phyloP scores from a whole-genome alignment of 2,888 invertebrate species.

The Acheta domesticus region DNA sequence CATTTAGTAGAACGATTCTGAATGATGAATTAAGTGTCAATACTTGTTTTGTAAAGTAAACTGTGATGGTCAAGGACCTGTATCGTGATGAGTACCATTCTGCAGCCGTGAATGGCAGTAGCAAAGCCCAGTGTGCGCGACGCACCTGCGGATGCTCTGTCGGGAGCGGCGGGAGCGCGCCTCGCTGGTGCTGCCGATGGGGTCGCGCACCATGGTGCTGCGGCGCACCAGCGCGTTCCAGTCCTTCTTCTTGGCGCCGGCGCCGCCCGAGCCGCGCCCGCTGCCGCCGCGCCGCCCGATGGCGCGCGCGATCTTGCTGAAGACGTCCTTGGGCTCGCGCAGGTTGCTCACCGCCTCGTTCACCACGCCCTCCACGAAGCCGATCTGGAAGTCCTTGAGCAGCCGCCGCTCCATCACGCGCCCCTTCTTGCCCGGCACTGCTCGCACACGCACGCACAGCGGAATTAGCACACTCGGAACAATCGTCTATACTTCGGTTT shows the following conservation, averaged over 20 bases:
- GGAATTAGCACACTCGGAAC: no score
- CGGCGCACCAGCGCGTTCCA: slow-evolving; percentile 77
- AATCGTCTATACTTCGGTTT: no score
- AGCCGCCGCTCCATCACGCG: slow-evolving; percentile 82
- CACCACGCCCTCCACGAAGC: slow-evolving; percentile 77
- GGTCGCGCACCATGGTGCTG: slow-evolving; percentile 66
- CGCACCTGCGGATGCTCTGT: slow-evolving; percentile 60
- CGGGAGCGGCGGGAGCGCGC: slow-evolving; percentile 61
- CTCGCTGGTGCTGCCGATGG: slow-evolving; percentile 73
- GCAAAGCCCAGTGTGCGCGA: no score
- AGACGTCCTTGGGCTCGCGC: slow-evolving; percentile 65
- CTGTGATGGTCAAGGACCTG: no score
- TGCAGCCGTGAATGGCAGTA: no score
- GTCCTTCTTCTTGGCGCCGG: slow-evolving; percentile 51
- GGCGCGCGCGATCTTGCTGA: slow-evolving; percentile 77
- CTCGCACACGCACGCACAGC: slow-evolving; percentile 35
- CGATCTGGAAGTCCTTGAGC: slow-evolving; percentile 86
- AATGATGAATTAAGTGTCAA: no score
- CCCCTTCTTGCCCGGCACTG: slow-evolving; percentile 78
- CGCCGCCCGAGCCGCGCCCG: slow-evolving; percentile 47
- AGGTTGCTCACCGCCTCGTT: slow-evolving; percentile 68
- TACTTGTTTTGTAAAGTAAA: no score
- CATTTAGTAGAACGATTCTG: no score
- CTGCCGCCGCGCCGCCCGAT: slow-evolving; percentile 61
- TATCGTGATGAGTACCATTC: no score